Percentiles rank a stretch among this genome's conserved stretches.
Conservation (phyloP, 2,113 vertebrate genomes). For the Cyprinus carpio region DNA sequence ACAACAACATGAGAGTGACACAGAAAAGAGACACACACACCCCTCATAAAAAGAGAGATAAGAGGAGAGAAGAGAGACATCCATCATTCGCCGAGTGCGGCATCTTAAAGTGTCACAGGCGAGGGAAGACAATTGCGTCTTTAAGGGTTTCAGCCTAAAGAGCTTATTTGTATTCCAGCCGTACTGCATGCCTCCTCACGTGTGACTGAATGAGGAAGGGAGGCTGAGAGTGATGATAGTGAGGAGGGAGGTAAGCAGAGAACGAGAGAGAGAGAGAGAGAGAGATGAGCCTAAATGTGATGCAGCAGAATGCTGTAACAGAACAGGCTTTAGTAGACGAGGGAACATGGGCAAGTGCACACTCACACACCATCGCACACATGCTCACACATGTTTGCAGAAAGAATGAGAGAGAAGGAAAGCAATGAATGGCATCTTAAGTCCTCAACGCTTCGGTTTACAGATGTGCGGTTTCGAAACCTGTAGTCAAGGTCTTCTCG, state of each 20-base stretch:
- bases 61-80: background rate
- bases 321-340: slow-evolving; percentile 70
- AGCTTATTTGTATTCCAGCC: slow-evolving; percentile 77
- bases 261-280: slow-evolving; percentile 18
- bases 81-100: background rate
- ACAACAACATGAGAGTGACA: background rate
- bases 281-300: slow-evolving; percentile 68
- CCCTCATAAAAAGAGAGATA: background rate
- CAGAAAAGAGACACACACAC: background rate
- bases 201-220: slow-evolving; percentile 69
- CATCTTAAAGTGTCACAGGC: slow-evolving; percentile 36
- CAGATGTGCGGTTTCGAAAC: background rate
- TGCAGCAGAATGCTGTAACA: slow-evolving; percentile 74
- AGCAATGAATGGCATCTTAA: slow-evolving; percentile 38
- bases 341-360: slow-evolving; percentile 57
- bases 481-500: slow-evolving; percentile 48
- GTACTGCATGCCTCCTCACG: slow-evolving; percentile 67
- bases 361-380: slow-evolving; percentile 56
- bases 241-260: slow-evolving; percentile 48
- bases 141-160: slow-evolving; percentile 69
- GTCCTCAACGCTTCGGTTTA: background rate
- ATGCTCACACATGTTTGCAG: background rate
- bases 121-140: slow-evolving; percentile 71
- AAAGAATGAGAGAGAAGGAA: slow-evolving; percentile 51
- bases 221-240: slow-evolving; percentile 32